phyloP scores from a whole-genome alignment of 2,797 vertebrate species.

The Leptoclinus maculatus region DNA sequence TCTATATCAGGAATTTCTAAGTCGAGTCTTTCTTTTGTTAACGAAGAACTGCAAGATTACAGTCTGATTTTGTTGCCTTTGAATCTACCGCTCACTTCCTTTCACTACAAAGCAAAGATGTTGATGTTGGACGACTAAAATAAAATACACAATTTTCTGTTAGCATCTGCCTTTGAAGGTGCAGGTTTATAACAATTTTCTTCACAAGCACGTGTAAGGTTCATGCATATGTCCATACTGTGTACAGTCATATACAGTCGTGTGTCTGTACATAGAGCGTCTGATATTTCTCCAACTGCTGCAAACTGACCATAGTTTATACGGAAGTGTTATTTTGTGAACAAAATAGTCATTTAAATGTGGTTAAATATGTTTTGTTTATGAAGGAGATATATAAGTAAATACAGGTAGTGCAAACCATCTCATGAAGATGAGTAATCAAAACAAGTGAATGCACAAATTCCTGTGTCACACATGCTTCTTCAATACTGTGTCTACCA shows the following conservation, averaged over 20 bases:
- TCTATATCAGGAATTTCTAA: constrained; percentile 54
- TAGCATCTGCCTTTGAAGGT: neutral
- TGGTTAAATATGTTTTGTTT: neutral
- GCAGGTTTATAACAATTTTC: neutral
- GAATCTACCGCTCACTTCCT: constrained; percentile 20
- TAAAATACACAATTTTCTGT: constrained; percentile 9
- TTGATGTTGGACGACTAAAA: constrained; percentile 1
- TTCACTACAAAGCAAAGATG: constrained; percentile 18
- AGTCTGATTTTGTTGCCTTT: constrained; percentile 14
- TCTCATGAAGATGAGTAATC: neutral
- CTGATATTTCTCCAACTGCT: neutral
- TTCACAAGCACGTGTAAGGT: neutral
- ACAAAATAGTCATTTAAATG: neutral
- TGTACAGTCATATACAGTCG: neutral
- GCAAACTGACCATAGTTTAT: neutral
- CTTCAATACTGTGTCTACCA: neutral
- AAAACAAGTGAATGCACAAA: constrained; percentile 1
- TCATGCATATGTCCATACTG: neutral
- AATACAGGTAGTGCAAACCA: neutral
- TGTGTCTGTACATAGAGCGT: neutral
- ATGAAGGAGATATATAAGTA: too few species aligned
- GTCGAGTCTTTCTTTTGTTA: constrained; percentile 45
- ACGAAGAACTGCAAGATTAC: constrained; percentile 30
- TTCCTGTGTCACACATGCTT: neutral
- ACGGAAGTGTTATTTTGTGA: neutral